Evolutionary conservation across 2,888 invertebrate species (phyloP).

Genomic region (Sericinus montela): DNA sequence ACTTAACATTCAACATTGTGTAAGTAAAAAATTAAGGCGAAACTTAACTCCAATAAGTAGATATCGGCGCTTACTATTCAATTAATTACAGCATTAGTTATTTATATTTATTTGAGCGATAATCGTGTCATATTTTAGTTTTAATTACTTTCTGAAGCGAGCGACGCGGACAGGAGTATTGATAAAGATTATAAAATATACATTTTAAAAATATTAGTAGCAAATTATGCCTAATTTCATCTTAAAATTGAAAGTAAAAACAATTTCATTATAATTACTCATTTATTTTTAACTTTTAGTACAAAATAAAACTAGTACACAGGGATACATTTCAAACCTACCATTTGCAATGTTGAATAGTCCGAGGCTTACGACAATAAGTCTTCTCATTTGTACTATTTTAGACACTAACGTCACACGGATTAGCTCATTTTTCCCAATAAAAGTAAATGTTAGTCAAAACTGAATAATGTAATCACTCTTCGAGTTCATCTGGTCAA

Average conservation of each 20-base stretch:
- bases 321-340: slow-evolving; percentile 80
- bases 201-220: no score
- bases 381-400: slow-evolving; percentile 81
- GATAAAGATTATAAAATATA: no score
- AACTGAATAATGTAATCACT: slow-evolving; percentile 78
- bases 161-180: no score
- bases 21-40: no score
- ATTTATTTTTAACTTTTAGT: slow-evolving; percentile 80
- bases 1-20: no score
- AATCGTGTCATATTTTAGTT: no score
- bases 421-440: slow-evolving; percentile 72
- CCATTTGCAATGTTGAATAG: slow-evolving; percentile 79
- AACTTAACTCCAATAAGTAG: no score
- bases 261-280: slow-evolving; percentile 56
- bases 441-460: slow-evolving; percentile 64
- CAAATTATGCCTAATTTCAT: no score
- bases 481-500: slow-evolving; percentile 60
- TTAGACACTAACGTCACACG: slow-evolving; percentile 79
- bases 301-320: slow-evolving; percentile 81
- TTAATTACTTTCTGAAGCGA: no score
- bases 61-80: no score
- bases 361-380: slow-evolving; percentile 80
- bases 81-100: no score
- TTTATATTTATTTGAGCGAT: no score
- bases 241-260: slow-evolving; percentile 12